Evolutionary conservation across 1,140 invertebrate genomes (phyloP).

Genomic region (Drosophila sulfurigaster): DNA sequence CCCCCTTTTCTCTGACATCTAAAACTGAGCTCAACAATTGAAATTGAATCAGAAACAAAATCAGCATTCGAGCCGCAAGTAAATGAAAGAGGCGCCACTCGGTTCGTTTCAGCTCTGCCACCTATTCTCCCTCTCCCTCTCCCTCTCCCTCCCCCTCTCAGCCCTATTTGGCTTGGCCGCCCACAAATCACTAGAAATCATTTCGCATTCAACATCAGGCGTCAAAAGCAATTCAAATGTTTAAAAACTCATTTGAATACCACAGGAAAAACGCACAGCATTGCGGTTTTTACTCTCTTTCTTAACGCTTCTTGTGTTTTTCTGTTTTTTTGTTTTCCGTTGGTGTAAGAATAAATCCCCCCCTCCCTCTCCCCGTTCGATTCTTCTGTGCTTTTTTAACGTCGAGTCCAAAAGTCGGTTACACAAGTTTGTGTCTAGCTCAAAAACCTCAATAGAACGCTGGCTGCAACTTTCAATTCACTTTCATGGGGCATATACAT

Average conservation of each 20-base stretch:
- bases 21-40: conserved; percentile 62
- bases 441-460: conserved; percentile 12
- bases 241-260: conserved; percentile 71
- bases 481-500: conserved; percentile 16
- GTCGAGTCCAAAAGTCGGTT: conserved; percentile 26
- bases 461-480: conserved; percentile 6
- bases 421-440: conserved; percentile 37
- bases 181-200: conserved; percentile 63
- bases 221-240: conserved; percentile 69
- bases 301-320: background rate
- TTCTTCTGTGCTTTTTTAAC: background rate
- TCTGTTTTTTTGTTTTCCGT: background rate
- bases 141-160: background rate
- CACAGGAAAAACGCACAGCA: conserved; percentile 52
- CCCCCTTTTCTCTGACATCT: background rate
- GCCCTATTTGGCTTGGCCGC: conserved; percentile 16
- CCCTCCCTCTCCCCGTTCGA: background rate
- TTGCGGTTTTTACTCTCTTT: conserved; percentile 39
- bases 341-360: background rate
- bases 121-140: background rate
- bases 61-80: conserved; percentile 64
- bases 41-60: conserved; percentile 68
- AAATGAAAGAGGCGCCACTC: conserved; percentile 47
- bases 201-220: conserved; percentile 68
- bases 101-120: conserved; percentile 20